Base-by-base conservation (phyloP, 2,888 invertebrate genomes). In the Alloplasta piceator region DNA sequence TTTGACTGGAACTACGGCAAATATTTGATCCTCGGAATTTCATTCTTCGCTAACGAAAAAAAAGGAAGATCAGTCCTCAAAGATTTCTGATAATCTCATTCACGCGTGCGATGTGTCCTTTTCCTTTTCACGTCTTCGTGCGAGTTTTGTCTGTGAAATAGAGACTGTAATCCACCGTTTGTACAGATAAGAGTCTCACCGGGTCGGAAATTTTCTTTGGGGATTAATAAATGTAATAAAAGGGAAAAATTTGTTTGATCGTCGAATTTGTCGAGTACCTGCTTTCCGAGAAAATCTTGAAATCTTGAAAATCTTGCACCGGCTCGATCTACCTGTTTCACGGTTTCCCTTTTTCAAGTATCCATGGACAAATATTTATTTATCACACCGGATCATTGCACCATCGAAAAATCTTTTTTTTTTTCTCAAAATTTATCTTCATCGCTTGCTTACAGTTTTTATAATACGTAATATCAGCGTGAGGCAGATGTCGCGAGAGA, bases 11-110 rank as follows among this genome's bases (percentile, higher is more conserved):
- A 36, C 38, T 41, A 41, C 16, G 68, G 73, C 76, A 76, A 79
- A 83, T 63, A 74, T 68, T 68, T 52, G 46, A 46, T 16, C 5
- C 58, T 3, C 10, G 16, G 48, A 4, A 60, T 64, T 16, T 55
- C 50, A 79, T 79, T 39, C 38, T 36, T 39, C 63, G n/a, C 10
- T 12, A 48, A 64, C 48, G 39, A 14, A 41, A 48, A 48, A 68
- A 63, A 64, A 52, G 68, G 55, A 68, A 70, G 77, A 71, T 67
- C 61, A 74, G 64, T 78, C 50, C 70, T 66, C 70, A 61, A 67
- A 75, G 71, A 79, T 75, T 80, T 72, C 63, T 76, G 61, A 72
- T 80, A 80, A 80, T 80, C 76, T 80, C 63, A 68, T 80, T 80
- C 72, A 76, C 63, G 71, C 64, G 50, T 36, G 6, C 58, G 36